phyloP scores from a whole-genome alignment of 2,797 vertebrate genomes.

The Betta splendens region DNA sequence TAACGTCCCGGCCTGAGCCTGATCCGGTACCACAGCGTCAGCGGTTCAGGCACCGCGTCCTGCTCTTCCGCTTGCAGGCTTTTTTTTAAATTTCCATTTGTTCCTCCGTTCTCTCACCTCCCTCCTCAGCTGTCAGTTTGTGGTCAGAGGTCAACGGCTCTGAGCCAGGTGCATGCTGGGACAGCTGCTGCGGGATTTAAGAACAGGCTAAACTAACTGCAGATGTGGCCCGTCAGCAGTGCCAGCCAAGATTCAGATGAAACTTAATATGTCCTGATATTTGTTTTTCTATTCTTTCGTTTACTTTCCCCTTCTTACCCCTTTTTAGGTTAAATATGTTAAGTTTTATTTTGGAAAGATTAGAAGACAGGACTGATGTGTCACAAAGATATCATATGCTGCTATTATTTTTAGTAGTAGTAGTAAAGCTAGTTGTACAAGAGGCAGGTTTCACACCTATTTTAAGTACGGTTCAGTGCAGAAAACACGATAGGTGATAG shows the following conservation, averaged over 20 bases:
- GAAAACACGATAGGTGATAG: conserved; percentile 53
- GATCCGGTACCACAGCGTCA: conserved; percentile 49
- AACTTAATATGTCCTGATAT: conserved; percentile 10
- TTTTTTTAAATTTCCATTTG: conserved; percentile 71
- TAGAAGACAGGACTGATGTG: neutral
- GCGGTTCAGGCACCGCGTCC: conserved; percentile 28
- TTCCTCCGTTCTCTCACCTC: conserved; percentile 55
- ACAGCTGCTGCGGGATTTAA: conserved; percentile 78
- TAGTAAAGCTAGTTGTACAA: neutral
- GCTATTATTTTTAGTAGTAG: no score
- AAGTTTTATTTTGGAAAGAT: no score
- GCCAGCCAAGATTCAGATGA: conserved; percentile 18
- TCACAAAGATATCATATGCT: neutral
- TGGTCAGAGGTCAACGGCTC: conserved; percentile 72
- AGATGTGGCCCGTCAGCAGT: conserved; percentile 65
- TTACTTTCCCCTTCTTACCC: neutral
- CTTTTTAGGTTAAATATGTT: neutral
- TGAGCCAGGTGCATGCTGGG: conserved; percentile 76
- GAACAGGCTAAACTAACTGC: conserved; percentile 52
- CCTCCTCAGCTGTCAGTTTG: conserved; percentile 72
- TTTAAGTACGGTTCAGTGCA: conserved; percentile 33
- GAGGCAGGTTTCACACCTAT: conserved; percentile 24
- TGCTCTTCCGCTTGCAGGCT: conserved; percentile 17
- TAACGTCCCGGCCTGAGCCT: conserved; percentile 8
- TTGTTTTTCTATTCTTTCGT: neutral